Conservation (phyloP, 2,113 vertebrate genomes). For the Nothobranchius furzeri region DNA sequence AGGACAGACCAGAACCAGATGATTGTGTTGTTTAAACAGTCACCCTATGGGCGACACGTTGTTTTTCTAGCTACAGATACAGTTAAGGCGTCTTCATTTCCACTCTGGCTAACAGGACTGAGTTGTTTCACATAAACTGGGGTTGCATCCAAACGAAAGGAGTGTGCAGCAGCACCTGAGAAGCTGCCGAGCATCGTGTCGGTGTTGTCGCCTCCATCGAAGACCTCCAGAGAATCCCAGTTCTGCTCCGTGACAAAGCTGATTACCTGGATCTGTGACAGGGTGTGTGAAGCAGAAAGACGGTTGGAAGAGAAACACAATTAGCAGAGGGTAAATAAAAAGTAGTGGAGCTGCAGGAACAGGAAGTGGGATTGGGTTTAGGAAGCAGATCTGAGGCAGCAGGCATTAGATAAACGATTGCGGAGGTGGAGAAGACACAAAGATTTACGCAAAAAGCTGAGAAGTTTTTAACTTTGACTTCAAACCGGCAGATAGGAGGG, state of each 20-base stretch:
- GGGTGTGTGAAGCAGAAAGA: slow-evolving; percentile 2
- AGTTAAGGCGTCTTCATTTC: too few relatives aligned
- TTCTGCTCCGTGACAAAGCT: slow-evolving; percentile 99
- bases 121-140: slow-evolving; percentile 2
- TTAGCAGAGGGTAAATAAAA: slow-evolving; percentile 12
- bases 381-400: background rate
- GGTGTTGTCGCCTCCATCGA: slow-evolving; percentile 95
- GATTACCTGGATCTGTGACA: slow-evolving; percentile 93
- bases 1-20: background rate
- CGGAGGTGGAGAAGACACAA: too few relatives aligned
- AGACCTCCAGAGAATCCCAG: slow-evolving; percentile 98
- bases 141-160: background rate
- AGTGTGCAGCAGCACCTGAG: slow-evolving; percentile 83
- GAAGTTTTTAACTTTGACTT: background rate
- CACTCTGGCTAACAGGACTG: background rate
- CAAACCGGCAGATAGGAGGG: background rate
- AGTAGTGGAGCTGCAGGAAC: background rate
- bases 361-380: slow-evolving; percentile 6
- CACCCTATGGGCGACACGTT: too few relatives aligned
- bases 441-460: slow-evolving; percentile 1
- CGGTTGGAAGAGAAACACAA: slow-evolving; percentile 11
- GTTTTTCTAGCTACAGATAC: too few relatives aligned
- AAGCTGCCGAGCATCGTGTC: slow-evolving; percentile 97
- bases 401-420: background rate
- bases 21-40: background rate